Conservation (phyloP, 1,140 invertebrate genomes). For the Atta texana region DNA sequence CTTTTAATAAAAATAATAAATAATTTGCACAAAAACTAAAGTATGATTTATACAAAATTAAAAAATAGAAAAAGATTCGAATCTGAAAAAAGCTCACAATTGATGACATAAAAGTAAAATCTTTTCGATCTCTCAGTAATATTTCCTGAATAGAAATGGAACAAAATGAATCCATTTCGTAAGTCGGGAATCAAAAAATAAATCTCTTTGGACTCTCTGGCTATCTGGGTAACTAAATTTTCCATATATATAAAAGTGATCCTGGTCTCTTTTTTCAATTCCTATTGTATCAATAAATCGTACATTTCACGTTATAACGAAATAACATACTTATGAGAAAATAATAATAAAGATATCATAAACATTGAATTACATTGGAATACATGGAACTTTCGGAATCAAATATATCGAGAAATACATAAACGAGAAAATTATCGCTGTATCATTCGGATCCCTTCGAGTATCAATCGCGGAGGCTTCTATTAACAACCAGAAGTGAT, state of each 20-base stretch:
- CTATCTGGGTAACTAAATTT: too few species aligned
- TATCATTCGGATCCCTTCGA: neutral
- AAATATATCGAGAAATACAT: neutral
- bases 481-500: conserved; percentile 15
- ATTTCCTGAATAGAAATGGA: too few species aligned
- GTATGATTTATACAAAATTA: too few species aligned
- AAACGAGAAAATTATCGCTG: neutral
- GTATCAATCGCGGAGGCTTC: neutral
- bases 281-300: neutral
- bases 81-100: too few species aligned
- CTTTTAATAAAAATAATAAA: too few species aligned
- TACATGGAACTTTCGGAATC: neutral
- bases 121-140: too few species aligned
- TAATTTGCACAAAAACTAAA: too few species aligned
- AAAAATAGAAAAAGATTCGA: too few species aligned
- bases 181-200: too few species aligned
- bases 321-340: neutral
- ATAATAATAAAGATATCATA: neutral
- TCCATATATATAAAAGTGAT: neutral
- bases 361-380: neutral
- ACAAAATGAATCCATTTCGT: too few species aligned
- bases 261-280: neutral
- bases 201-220: too few species aligned
- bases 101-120: too few species aligned
- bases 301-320: neutral